These are phyloP conservation scores for Aphidius colemani DNA, from an alignment of 2,888 invertebrate species.

Conservation along the genomic window DNA sequence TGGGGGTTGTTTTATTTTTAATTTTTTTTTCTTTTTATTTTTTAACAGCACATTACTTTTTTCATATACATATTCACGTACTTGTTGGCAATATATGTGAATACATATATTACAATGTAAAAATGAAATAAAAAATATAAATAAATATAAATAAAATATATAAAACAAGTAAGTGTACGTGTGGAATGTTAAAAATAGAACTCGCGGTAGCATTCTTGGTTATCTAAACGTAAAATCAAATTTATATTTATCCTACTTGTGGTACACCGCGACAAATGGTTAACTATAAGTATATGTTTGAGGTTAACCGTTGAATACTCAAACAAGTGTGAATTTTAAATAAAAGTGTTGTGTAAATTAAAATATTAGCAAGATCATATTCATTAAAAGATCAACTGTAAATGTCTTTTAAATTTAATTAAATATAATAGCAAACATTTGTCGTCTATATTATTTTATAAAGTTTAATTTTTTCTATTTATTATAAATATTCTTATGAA, in stretches of 20 bases:
- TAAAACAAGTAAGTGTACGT: too few relatives aligned
- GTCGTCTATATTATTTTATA: too few relatives aligned
- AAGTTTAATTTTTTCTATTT: too few relatives aligned
- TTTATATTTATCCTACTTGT: constrained; percentile 47
- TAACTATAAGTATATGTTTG: constrained; percentile 36
- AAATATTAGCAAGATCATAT: background rate
- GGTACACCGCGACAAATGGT: constrained; percentile 42
- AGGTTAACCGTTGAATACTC: constrained; percentile 38
- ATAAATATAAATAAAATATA: too few relatives aligned
- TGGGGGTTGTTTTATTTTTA: constrained; percentile 5
- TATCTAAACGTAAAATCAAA: constrained; percentile 48
- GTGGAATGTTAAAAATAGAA: constrained; percentile 23
- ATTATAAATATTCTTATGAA: too few relatives aligned
- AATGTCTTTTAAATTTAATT: too few relatives aligned
- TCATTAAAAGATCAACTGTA: too few relatives aligned
- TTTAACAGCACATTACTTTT: background rate
- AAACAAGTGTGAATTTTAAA: constrained; percentile 13
- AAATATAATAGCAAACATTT: too few relatives aligned
- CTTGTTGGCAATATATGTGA: constrained; percentile 1
- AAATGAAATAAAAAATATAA: too few relatives aligned
- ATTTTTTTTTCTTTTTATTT: constrained; percentile 8
- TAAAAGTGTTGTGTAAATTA: background rate
- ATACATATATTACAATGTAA: too few relatives aligned
- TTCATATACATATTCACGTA: background rate
- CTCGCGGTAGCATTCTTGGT: constrained; percentile 20